Percentiles rank a stretch among this genome's conserved stretches.
These are phyloP conservation scores for Sus cebifrons DNA, from an alignment of 2,797 vertebrate genomes.

Conservation along the genomic window DNA sequence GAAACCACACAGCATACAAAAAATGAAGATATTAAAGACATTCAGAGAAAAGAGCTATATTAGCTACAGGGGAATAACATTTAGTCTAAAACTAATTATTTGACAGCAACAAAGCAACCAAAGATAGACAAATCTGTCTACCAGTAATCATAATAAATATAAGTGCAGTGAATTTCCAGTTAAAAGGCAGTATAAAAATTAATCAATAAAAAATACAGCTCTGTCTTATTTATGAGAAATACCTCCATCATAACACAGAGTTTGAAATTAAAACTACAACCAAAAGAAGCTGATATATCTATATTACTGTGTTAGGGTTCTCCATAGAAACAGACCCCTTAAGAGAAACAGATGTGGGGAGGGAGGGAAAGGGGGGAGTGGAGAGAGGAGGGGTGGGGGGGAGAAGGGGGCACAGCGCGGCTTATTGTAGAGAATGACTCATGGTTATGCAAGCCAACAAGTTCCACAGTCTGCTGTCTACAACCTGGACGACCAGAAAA, in stretches of 20 bases:
- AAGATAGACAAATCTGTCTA: not conserved
- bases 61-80: not conserved
- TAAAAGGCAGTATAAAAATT: not conserved
- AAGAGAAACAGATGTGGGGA: too few species aligned
- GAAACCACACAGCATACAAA: not conserved
- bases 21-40: constrained; percentile 32
- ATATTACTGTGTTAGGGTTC: too few species aligned
- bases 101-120: not conserved
- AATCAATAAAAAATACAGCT: not conserved
- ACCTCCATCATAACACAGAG: not conserved
- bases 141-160: not conserved
- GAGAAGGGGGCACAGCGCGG: too few species aligned
- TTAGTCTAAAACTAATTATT: not conserved
- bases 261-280: not conserved
- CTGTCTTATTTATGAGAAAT: not conserved
- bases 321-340: too few species aligned
- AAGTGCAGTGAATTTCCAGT: not conserved
- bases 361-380: too few species aligned
- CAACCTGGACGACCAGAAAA: not conserved
- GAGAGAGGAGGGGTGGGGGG: not conserved
- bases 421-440: not conserved
- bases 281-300: not conserved
- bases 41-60: not conserved
- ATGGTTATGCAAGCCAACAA: not conserved
- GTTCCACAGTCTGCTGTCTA: not conserved